Evolutionary conservation across 2,113 vertebrate genomes (phyloP).

Genomic region (Noturus placidus): DNA sequence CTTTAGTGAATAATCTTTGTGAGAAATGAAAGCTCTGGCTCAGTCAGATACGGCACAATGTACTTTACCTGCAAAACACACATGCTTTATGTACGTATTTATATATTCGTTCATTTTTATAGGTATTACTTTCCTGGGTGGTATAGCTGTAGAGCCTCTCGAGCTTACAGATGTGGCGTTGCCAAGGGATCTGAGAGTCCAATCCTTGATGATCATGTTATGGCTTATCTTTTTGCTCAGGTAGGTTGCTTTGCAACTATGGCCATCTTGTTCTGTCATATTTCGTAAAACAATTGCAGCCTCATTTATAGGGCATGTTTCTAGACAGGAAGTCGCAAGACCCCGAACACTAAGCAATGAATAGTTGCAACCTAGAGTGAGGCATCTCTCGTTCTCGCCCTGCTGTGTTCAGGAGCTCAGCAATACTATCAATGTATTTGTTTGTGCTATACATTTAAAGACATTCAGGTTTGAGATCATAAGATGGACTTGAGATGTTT

Average conservation of each 20-base stretch:
- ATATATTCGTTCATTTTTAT: not conserved
- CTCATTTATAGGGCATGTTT: not conserved
- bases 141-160: constrained; percentile 81
- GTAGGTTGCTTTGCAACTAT: constrained; percentile 62
- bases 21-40: not conserved
- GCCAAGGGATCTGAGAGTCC: constrained; percentile 84
- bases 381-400: not conserved
- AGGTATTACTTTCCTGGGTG: constrained; percentile 95
- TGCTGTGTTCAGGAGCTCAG: not conserved
- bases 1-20: not conserved
- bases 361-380: not conserved
- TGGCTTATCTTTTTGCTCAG: constrained; percentile 94
- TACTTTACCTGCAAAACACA: not conserved
- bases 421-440: too few species aligned
- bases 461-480: too few species aligned
- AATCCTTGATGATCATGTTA: constrained; percentile 88
- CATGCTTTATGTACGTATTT: not conserved
- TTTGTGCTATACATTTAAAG: too few species aligned
- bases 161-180: constrained; percentile 83
- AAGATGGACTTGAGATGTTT: too few species aligned
- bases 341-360: not conserved
- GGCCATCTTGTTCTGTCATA: not conserved
- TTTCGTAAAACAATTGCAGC: not conserved
- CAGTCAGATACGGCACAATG: not conserved
- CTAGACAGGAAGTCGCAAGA: not conserved